A percentile compares a stretch with the other conserved stretches of the same genome.
These are phyloP conservation scores for Hirtodrosophila alboralis DNA, from an alignment of 2,888 invertebrate genomes.

Conservation along the genomic window DNA sequence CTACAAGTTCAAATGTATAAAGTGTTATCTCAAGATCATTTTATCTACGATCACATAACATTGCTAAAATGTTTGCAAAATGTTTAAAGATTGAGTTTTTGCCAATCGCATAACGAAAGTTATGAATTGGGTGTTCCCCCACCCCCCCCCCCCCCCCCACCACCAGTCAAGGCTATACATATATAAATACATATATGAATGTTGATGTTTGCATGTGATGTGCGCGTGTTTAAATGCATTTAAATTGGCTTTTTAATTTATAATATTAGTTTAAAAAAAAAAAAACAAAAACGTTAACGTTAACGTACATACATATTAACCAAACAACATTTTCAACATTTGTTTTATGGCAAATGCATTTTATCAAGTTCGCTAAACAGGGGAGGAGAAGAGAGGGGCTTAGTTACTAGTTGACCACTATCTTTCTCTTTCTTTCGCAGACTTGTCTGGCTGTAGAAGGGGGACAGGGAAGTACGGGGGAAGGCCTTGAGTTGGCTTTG, in stretches of 20 bases:
- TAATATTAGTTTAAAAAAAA: constrained; percentile 40
- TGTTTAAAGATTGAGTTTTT: neutral
- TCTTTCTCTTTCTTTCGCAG: constrained; percentile 7
- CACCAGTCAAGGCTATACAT: constrained; percentile 11
- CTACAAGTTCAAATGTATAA: too few relatives aligned
- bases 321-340: constrained; percentile 30
- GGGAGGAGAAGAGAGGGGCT: too few relatives aligned
- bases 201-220: constrained; percentile 22
- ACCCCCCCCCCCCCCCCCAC: too few relatives aligned
- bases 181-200: too few relatives aligned
- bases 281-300: too few relatives aligned
- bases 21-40: neutral
- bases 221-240: constrained; percentile 67
- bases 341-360: constrained; percentile 9
- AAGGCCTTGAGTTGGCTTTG: constrained; percentile 24
- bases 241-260: constrained; percentile 55
- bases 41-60: constrained; percentile 30
- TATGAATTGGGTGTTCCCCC: constrained; percentile 15
- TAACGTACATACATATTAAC: constrained; percentile 20
- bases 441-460: constrained; percentile 38
- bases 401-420: neutral
- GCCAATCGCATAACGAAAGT: constrained; percentile 22
- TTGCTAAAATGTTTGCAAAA: constrained; percentile 13
- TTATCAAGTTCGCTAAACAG: too few relatives aligned
- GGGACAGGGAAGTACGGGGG: too few relatives aligned